Conservation (phyloP, 1,140 invertebrate species). For the Bombus fervidus region DNA sequence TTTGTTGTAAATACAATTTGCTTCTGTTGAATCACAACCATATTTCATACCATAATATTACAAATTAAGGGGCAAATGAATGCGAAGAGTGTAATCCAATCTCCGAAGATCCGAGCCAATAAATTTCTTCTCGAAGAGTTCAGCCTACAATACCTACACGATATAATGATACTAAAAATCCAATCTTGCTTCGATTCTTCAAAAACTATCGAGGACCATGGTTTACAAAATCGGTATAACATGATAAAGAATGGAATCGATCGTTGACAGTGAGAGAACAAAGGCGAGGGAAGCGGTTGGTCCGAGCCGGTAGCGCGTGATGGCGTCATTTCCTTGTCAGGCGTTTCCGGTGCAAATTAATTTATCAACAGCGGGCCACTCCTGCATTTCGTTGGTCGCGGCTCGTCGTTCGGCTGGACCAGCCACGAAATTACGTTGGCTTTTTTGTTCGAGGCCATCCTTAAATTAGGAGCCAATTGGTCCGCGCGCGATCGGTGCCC, state of each 20-base stretch:
- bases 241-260: background rate
- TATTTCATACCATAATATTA: no score
- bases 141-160: no score
- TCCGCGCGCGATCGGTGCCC: constrained; percentile 64
- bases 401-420: constrained; percentile 41
- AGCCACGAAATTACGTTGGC: constrained; percentile 62
- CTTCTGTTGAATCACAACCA: no score
- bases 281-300: constrained; percentile 25
- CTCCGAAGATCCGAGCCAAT: no score
- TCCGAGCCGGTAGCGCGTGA: constrained; percentile 69
- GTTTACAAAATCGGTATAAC: background rate
- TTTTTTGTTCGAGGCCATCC: constrained; percentile 65
- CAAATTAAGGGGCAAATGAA: no score
- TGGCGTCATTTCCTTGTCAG: constrained; percentile 77
- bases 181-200: background rate
- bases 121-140: background rate
- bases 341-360: constrained; percentile 78
- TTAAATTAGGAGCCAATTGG: constrained; percentile 69
- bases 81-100: no score
- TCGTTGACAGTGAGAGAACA: constrained; percentile 4
- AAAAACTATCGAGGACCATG: background rate
- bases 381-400: constrained; percentile 34
- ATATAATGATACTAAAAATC: background rate
- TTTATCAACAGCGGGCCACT: constrained; percentile 70
- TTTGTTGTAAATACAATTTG: no score